Evolutionary conservation across 2,888 invertebrate species (phyloP), one percentile per base, ranked within the genome.

Genomic region (Sylvicola fuscatus): DNA sequence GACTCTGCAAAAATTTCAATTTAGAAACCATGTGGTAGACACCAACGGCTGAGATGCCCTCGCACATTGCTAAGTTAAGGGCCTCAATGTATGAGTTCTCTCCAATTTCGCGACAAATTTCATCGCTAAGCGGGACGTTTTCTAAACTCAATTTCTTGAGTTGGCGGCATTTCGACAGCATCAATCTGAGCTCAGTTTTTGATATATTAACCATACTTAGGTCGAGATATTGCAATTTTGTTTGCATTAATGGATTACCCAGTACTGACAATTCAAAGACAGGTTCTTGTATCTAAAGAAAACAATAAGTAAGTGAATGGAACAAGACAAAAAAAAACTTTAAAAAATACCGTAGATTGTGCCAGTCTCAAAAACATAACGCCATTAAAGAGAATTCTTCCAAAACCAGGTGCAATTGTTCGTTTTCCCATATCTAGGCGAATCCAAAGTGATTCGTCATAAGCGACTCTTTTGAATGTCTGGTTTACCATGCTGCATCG

Each of bases 391-490:
- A 89, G 48, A 39, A 90, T 70, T 41, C 72, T 66, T 2, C 79
- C 81, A 7, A 92, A 49, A 31, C 76, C 76, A 10, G 67, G 61
- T 12, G 65, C 58, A 7, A 92, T 49, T 0, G 71, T 68, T 45
- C 72, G 72, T 40, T 72, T 68, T 7, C 81, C 76, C 13, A 87
- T 59, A 53, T 92, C 89, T 41, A 90, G 56, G 13, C 86, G 65
- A 30, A 75, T 72, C 92, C 92, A 92, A 1, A 92, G 56, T 1
- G 76, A 75, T 48, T 87, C 87, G 52, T 92, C 89, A 36, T 73
- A 72, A 3, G 76, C 72, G 40, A 90, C 65, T 43, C 76, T 60
- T 49, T 75, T 68, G 71, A 89, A 89, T 44, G 84, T 69, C 50
- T 70, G 71, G 54, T 80, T 81, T 31, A 82, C 79, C 45, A 72